A percentile compares a stretch with the other conserved stretches of the same genome.
phyloP scores from a whole-genome alignment of 37 sponge, comb jelly and placozoan species.

The Oscarella lobularis region DNA sequence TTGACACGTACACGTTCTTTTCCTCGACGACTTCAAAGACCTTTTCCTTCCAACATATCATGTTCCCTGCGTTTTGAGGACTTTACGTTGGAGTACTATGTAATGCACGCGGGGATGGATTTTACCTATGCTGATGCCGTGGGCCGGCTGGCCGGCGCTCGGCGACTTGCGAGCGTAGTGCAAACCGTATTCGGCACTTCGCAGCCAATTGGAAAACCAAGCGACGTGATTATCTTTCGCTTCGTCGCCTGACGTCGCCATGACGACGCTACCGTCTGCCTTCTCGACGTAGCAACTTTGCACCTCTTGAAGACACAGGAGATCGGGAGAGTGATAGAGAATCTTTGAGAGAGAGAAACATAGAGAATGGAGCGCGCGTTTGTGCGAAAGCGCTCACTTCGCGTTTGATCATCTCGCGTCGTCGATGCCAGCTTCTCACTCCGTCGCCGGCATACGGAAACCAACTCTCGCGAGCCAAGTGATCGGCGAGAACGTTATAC shows the following conservation, averaged over 20 bases:
- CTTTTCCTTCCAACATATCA: neutral
- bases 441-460: neutral
- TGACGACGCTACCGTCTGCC: neutral
- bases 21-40: conserved; percentile 2
- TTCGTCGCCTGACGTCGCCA: neutral
- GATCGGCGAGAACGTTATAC: conserved; percentile 5
- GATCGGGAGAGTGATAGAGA: neutral
- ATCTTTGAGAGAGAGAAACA: conserved; percentile 5
- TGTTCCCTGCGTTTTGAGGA: conserved; percentile 1
- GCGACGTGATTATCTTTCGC: neutral
- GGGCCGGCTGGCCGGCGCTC: neutral
- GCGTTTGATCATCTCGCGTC: neutral
- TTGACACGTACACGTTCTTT: neutral
- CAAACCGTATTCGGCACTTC: neutral
- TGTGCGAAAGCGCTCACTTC: neutral
- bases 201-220: conserved; percentile 1
- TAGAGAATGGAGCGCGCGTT: neutral
- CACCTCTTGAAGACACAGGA: conserved; percentile 5
- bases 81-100: too few relatives aligned
- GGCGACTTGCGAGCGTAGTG: neutral
- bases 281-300: neutral
- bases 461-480: neutral
- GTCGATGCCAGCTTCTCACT: neutral
- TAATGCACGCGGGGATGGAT: too few relatives aligned
- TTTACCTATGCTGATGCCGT: neutral